These are phyloP conservation scores for Triplophysa bombifrons DNA, from an alignment of 2,797 vertebrate species.

Conservation along the genomic window DNA sequence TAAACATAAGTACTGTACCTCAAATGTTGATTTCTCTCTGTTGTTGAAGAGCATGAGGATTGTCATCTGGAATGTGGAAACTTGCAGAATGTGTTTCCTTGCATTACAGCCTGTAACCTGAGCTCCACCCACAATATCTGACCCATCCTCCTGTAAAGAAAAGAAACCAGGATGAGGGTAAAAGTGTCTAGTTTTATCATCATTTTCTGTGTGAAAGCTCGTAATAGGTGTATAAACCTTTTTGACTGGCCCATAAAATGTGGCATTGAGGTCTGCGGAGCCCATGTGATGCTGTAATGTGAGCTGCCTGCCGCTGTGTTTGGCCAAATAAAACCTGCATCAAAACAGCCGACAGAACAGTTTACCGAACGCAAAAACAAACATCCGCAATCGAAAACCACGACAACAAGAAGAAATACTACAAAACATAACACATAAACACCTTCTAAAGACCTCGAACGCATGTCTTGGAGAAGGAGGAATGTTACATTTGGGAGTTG, in stretches of 20 bases:
- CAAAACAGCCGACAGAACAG: slow-evolving; percentile 22
- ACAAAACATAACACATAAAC: slow-evolving; percentile 20
- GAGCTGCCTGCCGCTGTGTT: slow-evolving; percentile 97
- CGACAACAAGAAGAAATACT: slow-evolving; percentile 1
- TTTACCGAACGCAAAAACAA: slow-evolving; percentile 6
- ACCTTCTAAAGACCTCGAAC: slow-evolving; percentile 99
- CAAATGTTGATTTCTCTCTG: slow-evolving; percentile 96
- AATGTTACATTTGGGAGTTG: slow-evolving; percentile 99
- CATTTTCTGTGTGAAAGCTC: background rate
- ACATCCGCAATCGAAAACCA: background rate
- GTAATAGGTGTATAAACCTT: slow-evolving; percentile 76
- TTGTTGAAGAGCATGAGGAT: slow-evolving; percentile 99
- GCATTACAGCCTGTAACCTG: slow-evolving; percentile 98
- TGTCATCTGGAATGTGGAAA: slow-evolving; percentile 99
- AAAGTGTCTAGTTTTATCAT: background rate
- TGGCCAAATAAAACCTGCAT: slow-evolving; percentile 97
- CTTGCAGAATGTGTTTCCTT: slow-evolving; percentile 97
- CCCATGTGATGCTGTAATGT: slow-evolving; percentile 99
- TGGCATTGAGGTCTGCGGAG: slow-evolving; percentile 98
- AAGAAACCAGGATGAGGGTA: background rate
- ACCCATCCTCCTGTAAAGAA: slow-evolving; percentile 90
- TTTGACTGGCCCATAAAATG: slow-evolving; percentile 97
- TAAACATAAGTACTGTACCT: slow-evolving; percentile 77
- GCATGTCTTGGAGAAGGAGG: slow-evolving; percentile 95
- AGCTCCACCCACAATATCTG: slow-evolving; percentile 95